Base-by-base conservation (phyloP, 2,888 invertebrate species). In the Meghimatium bilineatum region DNA sequence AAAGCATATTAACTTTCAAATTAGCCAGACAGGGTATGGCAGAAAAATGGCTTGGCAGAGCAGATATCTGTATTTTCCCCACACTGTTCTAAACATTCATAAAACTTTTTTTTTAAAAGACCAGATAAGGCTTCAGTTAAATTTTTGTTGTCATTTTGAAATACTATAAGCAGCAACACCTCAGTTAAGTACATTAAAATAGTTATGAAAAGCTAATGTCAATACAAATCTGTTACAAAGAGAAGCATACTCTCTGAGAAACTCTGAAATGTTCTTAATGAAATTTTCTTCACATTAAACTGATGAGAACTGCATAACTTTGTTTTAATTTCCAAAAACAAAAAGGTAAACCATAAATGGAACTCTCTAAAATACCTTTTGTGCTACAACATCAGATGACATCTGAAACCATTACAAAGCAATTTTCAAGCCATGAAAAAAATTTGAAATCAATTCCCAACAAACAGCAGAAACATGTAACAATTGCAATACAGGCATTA, bases 371-470 rank as follows among this genome's bases (percentile, higher is more conserved):
- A 71, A 36, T 80, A 80, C 80, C 80, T 80, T 69, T 34, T 69
- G 80, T 10, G 69, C 52, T 56, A 71, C 71, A 80, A 71, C 71
- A 71, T 80, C 80, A 80, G 80, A 34, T 26, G 80, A 80, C 34
- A 80, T 80, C 80, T 80, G 80, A 52, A 80, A 77, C 34, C 38
- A 63, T 77, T 10, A 74, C 74, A 74, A 52, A 29, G 49, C 36
- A 44, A 74, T 49, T 44, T 74, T 74, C 29, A 74, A 26, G 32
- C 29, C 29, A 52, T 52, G 23, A 34, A 63, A n/a, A 5, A 63
- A 63, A n/a, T 8, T 63, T 44, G 44, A 8, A 8, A 44, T 5
- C 6, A 44, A 44, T 44, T 44, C 44, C 44, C 44, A 44, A 44
- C 12, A 44, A 44, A 44, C 44, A 44, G 12, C 44, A 44, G 10